These are phyloP conservation scores for Scolopax bukidnonensis DNA, from an alignment of 2,797 vertebrate genomes.

Conservation along the genomic window DNA sequence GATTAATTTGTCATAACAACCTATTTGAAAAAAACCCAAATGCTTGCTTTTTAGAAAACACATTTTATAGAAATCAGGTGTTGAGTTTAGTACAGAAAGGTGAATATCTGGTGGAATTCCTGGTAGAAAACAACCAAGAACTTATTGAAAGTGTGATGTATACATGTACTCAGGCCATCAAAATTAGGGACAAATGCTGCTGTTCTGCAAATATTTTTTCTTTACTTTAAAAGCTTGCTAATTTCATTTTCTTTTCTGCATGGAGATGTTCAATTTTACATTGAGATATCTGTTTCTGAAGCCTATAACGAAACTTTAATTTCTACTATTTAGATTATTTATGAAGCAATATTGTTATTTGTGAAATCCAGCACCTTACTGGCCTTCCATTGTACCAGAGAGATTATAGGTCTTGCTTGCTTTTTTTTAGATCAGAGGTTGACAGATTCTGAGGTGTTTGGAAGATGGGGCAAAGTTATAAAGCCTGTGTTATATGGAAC, in stretches of 20 bases:
- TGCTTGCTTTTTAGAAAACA: background rate
- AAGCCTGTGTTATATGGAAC: background rate
- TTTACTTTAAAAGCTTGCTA: background rate
- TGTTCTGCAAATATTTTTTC: background rate
- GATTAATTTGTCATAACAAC: background rate
- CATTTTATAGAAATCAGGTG: background rate
- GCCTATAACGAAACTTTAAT: background rate
- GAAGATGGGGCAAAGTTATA: background rate
- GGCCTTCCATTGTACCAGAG: background rate
- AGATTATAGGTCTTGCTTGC: background rate
- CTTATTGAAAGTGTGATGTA: background rate
- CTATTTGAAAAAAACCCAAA: background rate
- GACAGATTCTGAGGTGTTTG: background rate
- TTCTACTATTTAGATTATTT: background rate
- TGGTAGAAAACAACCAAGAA: background rate
- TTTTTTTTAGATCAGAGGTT: background rate
- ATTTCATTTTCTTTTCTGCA: background rate
- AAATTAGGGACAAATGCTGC: background rate
- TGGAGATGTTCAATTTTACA: background rate
- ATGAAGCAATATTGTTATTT: background rate
- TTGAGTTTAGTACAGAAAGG: background rate
- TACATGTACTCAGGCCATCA: accelerated
- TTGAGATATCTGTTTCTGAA: background rate
- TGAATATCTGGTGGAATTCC: background rate
- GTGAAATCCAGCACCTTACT: background rate